These are phyloP conservation scores for Caenorhabditis japonica DNA, from an alignment of 2,888 invertebrate species.

Conservation along the genomic window DNA sequence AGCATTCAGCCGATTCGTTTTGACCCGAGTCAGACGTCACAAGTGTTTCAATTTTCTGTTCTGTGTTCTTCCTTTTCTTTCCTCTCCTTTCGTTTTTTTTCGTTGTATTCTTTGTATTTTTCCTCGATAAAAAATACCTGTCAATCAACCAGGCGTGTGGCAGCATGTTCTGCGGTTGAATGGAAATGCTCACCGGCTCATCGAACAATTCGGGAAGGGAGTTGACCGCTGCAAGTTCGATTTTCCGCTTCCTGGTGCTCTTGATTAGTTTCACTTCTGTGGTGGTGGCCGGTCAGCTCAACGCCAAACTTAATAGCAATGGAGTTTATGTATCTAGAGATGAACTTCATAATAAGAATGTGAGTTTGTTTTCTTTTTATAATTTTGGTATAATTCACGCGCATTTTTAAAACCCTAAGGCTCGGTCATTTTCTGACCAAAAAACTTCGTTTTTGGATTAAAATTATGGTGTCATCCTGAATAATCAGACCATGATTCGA, in stretches of 20 bases:
- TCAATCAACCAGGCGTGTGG: slow-evolving; percentile 11
- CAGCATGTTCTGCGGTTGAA: slow-evolving; percentile 36
- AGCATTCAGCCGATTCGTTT: too few relatives aligned
- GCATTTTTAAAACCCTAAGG: too few relatives aligned
- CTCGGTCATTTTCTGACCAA: too few relatives aligned
- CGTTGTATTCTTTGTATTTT: neutral
- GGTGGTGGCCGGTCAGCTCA: slow-evolving; percentile 13
- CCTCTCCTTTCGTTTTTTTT: slow-evolving; percentile 8
- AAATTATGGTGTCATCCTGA: too few relatives aligned
- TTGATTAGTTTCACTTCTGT: slow-evolving; percentile 14
- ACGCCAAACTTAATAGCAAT: slow-evolving; percentile 28
- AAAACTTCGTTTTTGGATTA: too few relatives aligned
- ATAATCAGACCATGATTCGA: too few relatives aligned
- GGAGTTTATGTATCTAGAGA: slow-evolving; percentile 44
- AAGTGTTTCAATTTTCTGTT: slow-evolving; percentile 33
- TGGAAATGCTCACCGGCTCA: slow-evolving; percentile 17
- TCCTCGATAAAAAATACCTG: neutral
- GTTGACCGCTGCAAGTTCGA: slow-evolving; percentile 31
- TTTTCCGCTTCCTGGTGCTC: slow-evolving; percentile 34
- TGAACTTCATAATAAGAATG: slow-evolving; percentile 39
- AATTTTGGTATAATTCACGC: neutral
- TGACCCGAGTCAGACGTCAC: too few relatives aligned
- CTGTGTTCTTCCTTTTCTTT: slow-evolving; percentile 4
- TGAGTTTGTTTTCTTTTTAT: slow-evolving; percentile 14
- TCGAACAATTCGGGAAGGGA: slow-evolving; percentile 26